These are phyloP conservation scores for Apostichopus parvimensis DNA, from an alignment of 35 echinoderm and acorn worm genomes.

Conservation along the genomic window DNA sequence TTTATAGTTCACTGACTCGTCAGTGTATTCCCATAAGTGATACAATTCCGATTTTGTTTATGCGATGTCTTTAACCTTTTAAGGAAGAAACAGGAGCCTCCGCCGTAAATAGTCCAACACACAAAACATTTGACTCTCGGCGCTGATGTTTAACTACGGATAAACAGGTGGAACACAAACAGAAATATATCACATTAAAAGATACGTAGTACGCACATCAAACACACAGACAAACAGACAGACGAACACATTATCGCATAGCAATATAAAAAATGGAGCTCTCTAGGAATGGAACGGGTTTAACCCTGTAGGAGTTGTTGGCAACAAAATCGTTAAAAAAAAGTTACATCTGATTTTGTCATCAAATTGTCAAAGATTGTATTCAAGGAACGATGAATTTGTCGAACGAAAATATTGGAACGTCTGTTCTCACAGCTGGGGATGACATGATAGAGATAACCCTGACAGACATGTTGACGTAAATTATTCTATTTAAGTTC, in stretches of 20 bases:
- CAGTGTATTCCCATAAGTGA: slow-evolving; percentile 12
- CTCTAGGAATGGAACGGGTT: neutral
- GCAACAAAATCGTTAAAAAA: neutral
- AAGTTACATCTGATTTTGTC: slow-evolving; percentile 30
- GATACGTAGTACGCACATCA: neutral
- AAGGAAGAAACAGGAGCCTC: neutral
- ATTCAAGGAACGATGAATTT: neutral
- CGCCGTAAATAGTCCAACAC: neutral
- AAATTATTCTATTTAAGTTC: too few relatives aligned
- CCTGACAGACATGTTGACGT: too few relatives aligned
- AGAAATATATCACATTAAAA: neutral
- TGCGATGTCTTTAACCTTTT: neutral
- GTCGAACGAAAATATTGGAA: neutral
- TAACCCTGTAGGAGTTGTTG: neutral
- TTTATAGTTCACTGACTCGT: slow-evolving; percentile 31
- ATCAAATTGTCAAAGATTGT: neutral
- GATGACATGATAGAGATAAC: neutral
- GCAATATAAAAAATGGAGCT: too few relatives aligned
- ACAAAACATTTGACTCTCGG: neutral
- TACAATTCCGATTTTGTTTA: slow-evolving; percentile 13
- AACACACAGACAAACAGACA: neutral
- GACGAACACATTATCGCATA: too few relatives aligned
- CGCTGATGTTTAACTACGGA: slow-evolving; percentile 15
- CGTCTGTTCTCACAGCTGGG: neutral
- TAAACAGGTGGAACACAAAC: slow-evolving; percentile 18